A percentile compares a stretch with the other conserved stretches of the same genome.
Evolutionary conservation across 2,113 vertebrate species (phyloP).

Genomic region (Ageneiosus marmoratus): DNA sequence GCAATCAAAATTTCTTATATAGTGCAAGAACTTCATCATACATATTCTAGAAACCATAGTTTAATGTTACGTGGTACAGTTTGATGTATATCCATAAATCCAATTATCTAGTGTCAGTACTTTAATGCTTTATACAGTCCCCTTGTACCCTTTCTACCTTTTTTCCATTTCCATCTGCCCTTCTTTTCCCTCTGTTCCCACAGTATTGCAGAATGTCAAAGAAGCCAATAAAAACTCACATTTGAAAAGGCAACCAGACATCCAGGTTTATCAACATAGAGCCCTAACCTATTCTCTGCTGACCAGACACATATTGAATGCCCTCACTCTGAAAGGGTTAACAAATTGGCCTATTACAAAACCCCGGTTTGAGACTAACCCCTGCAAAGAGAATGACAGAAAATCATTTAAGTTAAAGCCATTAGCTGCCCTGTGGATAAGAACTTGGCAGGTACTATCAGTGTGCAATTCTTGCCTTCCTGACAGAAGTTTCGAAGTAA

Average conservation of each 20-base stretch:
- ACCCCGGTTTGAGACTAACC: slow-evolving; percentile 54
- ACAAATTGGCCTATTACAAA: slow-evolving; percentile 59
- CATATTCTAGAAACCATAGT: neutral
- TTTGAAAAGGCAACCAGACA: slow-evolving; percentile 71
- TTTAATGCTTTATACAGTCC: neutral
- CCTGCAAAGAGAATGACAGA: slow-evolving; percentile 57
- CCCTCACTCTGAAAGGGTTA: slow-evolving; percentile 57
- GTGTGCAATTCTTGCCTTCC: slow-evolving; percentile 50
- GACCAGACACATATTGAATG: slow-evolving; percentile 54
- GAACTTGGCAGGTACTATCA: slow-evolving; percentile 59
- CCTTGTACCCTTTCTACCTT: neutral
- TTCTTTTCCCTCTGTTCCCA: slow-evolving; percentile 13
- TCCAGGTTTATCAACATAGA: slow-evolving; percentile 53
- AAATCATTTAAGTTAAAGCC: slow-evolving; percentile 62
- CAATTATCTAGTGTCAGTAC: neutral
- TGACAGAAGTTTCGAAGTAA: slow-evolving; percentile 47
- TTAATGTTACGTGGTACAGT: neutral
- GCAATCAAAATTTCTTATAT: neutral
- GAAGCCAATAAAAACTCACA: slow-evolving; percentile 87
- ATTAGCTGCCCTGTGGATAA: slow-evolving; percentile 57
- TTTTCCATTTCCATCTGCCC: slow-evolving; percentile 7
- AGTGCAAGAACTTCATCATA: neutral
- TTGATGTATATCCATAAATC: neutral
- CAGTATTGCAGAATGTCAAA: slow-evolving; percentile 43
- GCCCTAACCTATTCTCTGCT: slow-evolving; percentile 53